Percentiles rank a stretch among this genome's conserved stretches.
phyloP scores from a whole-genome alignment of 2,797 vertebrate genomes.

The Hyperoplus lanceolatus region DNA sequence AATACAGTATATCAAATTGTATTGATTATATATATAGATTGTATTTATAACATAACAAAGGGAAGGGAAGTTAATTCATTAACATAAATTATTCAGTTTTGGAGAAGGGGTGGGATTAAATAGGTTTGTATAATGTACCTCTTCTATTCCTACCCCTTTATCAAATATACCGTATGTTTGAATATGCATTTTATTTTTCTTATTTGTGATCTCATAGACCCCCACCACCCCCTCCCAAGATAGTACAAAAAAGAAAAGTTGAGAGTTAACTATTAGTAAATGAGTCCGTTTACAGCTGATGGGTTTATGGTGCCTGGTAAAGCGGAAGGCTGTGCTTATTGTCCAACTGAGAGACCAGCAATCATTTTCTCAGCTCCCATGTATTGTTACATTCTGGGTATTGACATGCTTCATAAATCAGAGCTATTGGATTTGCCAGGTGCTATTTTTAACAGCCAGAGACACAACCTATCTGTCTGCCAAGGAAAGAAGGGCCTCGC shows the following conservation, averaged over 20 bases:
- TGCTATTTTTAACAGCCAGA: slow-evolving; percentile 81
- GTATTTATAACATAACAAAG: too few relatives aligned
- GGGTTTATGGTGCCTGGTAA: slow-evolving; percentile 52
- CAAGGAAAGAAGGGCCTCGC: slow-evolving; percentile 51
- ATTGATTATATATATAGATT: too few relatives aligned
- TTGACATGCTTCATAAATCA: slow-evolving; percentile 86
- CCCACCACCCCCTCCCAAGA: too few relatives aligned
- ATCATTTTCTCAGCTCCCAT: slow-evolving; percentile 60
- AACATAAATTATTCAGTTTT: too few relatives aligned
- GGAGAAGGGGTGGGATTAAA: too few relatives aligned
- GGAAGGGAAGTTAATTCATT: too few relatives aligned
- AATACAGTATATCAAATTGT: too few relatives aligned
- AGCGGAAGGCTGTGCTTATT: slow-evolving; percentile 69
- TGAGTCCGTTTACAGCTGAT: slow-evolving; percentile 51
- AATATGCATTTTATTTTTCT: background rate
- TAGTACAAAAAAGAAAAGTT: slow-evolving; percentile 34
- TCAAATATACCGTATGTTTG: too few relatives aligned
- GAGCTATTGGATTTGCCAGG: slow-evolving; percentile 77
- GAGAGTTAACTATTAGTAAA: slow-evolving; percentile 40
- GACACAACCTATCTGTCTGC: slow-evolving; percentile 71
- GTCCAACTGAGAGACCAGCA: slow-evolving; percentile 64
- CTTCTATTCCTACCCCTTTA: too few relatives aligned
- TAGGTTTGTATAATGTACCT: too few relatives aligned
- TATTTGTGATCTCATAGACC: too few relatives aligned
- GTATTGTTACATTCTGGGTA: slow-evolving; percentile 77